Evolutionary conservation across 1,140 invertebrate genomes (phyloP), one percentile per base, ranked within the genome.

Genomic region (Achroia grisella): DNA sequence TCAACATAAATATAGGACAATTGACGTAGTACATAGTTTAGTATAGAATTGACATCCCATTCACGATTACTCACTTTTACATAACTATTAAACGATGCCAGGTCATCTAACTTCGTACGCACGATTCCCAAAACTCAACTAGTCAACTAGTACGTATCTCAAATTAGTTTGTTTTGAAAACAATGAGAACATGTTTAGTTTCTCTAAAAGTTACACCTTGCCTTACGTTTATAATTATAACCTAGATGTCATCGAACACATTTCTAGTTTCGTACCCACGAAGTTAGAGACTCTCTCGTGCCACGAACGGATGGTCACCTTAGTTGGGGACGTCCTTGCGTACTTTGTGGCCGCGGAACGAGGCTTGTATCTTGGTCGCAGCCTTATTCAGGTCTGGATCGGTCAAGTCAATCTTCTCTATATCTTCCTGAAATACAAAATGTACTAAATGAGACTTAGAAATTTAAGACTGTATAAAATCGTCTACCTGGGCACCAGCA

Each of bases 281-380:
- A 73, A 64, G 48, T 54, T 52, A 53, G 48, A 48, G 47, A 13
- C 58, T 51, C 56, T 42, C 50, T 35, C 14, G 39, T 53, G 42
- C 52, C 33, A 47, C 44, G 37, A 49, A 52, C 42, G 34, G 32
- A 31, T 59, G 52, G 62, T 35, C 60, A 61, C 39, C 48, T 67
- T 77, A 80, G 52, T 81, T 80, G 52, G 60, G 46, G 52, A 59
- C 67, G 33, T 95, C 93, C 81, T 95, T 95, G 76, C 95, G 94
- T 14, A 91, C 91, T 84, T 95, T 94, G 86, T 96, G 95, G 34
- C 95, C 95, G 40, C 94, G 90, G 90, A 97, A 97, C 33, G 94
- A 95, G 28, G 95, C 95, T 81, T 97, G 96, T 44, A 97, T 97
- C 86, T 97, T 97, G 48, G 93, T 93, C 17, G 95, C 96, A 4